Evolutionary conservation across 2,888 invertebrate genomes (phyloP), one percentile per base, ranked within the genome.

Genomic region (Ornithoptera priamus): DNA sequence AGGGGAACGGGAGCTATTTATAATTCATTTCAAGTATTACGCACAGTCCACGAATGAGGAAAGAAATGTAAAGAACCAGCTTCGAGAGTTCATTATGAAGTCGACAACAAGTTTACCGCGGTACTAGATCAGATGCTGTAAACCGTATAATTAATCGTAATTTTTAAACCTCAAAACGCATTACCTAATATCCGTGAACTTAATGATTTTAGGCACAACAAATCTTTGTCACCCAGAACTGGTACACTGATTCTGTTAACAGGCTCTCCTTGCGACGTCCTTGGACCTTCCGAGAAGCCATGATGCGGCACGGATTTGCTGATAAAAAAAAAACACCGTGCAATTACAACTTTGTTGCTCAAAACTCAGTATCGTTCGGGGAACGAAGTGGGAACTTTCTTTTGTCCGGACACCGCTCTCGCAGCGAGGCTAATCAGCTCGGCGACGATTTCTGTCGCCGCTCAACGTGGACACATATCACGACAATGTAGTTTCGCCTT

Each of bases 201-300:
- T 89, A 88, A 89, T 89, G 87, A 85, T 80, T 79, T 76, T 77
- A 75, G 76, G 76, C 77, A 79, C 80, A 80, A 84, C 84, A 84
- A 84, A 81, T 82, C 81, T 81, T 78, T 80, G 59, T 63, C 62
- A 56, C 72, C 73, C 77, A 71, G 73, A 85, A 87, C 85, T 81
- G 77, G 76, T 82, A 81, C 80, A 85, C 80, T 77, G 78, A 80
- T 86, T 86, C 86, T 82, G 77, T 82, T 76, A 75, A 77, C 67
- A 76, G 69, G 71, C 78, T 82, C 83, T 86, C 84, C 86, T 86
- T 80, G 74, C 73, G 62, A 73, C 76, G 78, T 84, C 84, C 86
- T 82, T 80, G 76, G 75, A 79, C 87, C 88, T 91, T 90, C 90
- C 78, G 74, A 86, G 90, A 92, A 91, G 71, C 79, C 74, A 79